phyloP scores from a whole-genome alignment of 2,888 invertebrate genomes.

The Agrochola lychnidis region DNA sequence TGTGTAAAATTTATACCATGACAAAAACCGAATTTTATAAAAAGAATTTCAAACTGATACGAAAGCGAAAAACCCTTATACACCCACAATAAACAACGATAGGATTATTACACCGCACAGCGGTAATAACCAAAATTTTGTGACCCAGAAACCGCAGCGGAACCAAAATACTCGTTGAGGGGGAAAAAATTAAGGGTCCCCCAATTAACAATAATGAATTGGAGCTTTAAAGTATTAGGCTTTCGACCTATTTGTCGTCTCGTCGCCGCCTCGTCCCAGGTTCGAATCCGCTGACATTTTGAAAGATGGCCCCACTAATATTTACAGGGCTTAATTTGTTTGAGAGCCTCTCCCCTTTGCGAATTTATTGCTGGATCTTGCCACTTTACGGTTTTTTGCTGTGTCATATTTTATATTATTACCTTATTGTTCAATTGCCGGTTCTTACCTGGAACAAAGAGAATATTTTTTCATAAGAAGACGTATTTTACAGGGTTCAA shows the following conservation, averaged over 20 bases:
- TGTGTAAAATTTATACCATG: neutral
- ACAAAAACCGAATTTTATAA: neutral
- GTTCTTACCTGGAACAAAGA: conserved; percentile 58
- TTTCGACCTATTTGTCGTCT: conserved; percentile 76
- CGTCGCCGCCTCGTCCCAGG: conserved; percentile 70
- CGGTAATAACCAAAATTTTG: conserved; percentile 42
- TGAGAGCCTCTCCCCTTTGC: conserved; percentile 62
- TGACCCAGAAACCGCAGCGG: conserved; percentile 58
- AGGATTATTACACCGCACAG: conserved; percentile 38
- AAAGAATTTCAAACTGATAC: neutral
- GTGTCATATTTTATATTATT: conserved; percentile 54
- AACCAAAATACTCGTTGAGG: conserved; percentile 57
- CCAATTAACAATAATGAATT: conserved; percentile 84
- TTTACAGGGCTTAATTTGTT: conserved; percentile 81
- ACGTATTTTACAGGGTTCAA: neutral
- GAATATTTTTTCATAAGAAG: conserved; percentile 16
- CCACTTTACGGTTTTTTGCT: conserved; percentile 50
- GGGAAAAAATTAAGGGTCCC: conserved; percentile 72
- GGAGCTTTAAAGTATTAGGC: conserved; percentile 79
- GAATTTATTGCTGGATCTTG: conserved; percentile 61
- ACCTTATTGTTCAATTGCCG: conserved; percentile 34
- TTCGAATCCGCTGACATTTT: conserved; percentile 79
- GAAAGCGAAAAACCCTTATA: conserved; percentile 21
- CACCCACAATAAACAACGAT: conserved; percentile 46
- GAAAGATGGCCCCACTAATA: conserved; percentile 78